Evolutionary conservation across 1,140 invertebrate species (phyloP), one percentile per base, ranked within the genome.

Genomic region (Odontomachus brunneus): DNA sequence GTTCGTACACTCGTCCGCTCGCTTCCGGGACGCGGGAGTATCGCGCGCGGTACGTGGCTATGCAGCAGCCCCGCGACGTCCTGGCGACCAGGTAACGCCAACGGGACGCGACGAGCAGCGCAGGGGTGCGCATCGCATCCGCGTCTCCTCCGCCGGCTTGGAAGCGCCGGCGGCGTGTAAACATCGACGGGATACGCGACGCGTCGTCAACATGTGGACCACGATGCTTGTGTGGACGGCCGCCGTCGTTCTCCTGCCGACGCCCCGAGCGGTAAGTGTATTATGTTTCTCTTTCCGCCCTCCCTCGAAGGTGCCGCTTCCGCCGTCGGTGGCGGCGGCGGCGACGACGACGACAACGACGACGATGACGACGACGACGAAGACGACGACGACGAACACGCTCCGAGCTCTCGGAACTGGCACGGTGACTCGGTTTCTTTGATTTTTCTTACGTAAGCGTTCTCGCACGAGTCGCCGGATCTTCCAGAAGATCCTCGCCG

Each of bases 151-250:
- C 86, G 84, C 82, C 84, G 73, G 66, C 60, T 15, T 9, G 38
- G 38, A 75, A 48, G 62, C 87, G 88, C 86, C 85, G 89, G 85
- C 86, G 87, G 89, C 88, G 90, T 82, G 87, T 92, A 91, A 92
- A 92, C 88, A 92, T 84, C 89, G 81, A 83, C 3, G 88, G 75
- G 86, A 74, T 84, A 83, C 88, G 75, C 65, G 87, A 88, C 88
- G 86, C 82, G 84, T 84, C 89, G 84, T 84, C 89, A 93, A 92
- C 91, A 94, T 93, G 92, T 93, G 92, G 93, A 93, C 92, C 88
- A 89, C 90, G 89, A 91, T 93, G 89, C 90, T 94, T 73, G 85
- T 93, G 82, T 94, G 91, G 90, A 91, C 92, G 88, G 88, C 83
- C 82, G 92, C 88, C 88, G 91, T 92, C 89, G 91, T 92, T 71